Conservation (phyloP, 92 coral and sea anemone species). For the Epizoanthus rinbou region DNA sequence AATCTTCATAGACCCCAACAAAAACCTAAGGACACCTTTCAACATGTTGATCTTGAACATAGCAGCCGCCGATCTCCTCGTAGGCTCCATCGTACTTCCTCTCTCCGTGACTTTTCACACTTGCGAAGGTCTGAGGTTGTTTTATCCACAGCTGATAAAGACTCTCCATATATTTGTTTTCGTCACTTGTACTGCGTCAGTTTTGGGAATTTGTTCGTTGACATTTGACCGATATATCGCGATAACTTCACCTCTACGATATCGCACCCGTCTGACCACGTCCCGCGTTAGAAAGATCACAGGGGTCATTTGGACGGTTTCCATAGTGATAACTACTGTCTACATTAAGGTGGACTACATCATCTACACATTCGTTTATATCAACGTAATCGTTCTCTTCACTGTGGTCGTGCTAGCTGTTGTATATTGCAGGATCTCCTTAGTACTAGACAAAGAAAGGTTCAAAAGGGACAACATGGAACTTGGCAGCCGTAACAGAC, state of each 20-base stretch:
- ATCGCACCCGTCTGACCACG: conserved; percentile 56
- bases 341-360: conserved; percentile 78
- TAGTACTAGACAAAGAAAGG: conserved; percentile 37
- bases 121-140: conserved; percentile 62
- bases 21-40: conserved; percentile 77
- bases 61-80: conserved; percentile 74
- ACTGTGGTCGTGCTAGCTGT: conserved; percentile 57
- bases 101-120: conserved; percentile 70
- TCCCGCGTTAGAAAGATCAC: conserved; percentile 63
- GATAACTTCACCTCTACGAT: conserved; percentile 65
- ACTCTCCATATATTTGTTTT: conserved; percentile 73
- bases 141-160: conserved; percentile 44
- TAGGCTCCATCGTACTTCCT: conserved; percentile 69
- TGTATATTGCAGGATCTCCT: conserved; percentile 58
- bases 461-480: neutral
- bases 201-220: conserved; percentile 71
- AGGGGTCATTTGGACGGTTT: conserved; percentile 59
- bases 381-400: conserved; percentile 64
- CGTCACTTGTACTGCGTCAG: conserved; percentile 82
- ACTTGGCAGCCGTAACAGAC: conserved; percentile 4
- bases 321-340: conserved; percentile 57
- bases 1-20: conserved; percentile 73
- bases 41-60: conserved; percentile 75
- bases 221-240: conserved; percentile 77
- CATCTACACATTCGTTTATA: conserved; percentile 69